These are phyloP conservation scores for Agrotis puta DNA, from an alignment of 2,888 invertebrate species.

Conservation along the genomic window DNA sequence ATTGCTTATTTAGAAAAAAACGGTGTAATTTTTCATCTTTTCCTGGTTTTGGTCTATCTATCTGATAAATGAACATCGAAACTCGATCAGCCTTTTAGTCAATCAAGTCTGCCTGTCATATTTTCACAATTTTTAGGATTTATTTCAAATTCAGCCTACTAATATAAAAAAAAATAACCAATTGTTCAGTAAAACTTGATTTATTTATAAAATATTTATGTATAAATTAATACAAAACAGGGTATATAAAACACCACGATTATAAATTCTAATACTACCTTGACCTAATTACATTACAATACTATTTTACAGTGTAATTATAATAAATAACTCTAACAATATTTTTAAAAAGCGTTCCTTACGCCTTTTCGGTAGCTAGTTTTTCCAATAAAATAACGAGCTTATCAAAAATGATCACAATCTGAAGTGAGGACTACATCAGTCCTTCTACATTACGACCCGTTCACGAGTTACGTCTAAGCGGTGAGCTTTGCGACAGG, in stretches of 20 bases:
- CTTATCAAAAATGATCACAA: no score
- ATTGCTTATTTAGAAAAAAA: conserved; percentile 54
- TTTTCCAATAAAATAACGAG: no score
- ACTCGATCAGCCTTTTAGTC: no score
- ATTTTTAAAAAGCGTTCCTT: no score
- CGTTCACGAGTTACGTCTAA: no score
- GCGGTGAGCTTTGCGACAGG: no score
- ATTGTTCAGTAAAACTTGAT: conserved; percentile 65
- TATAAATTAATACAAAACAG: conserved; percentile 65
- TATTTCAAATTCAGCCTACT: no score
- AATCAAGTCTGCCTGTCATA: no score
- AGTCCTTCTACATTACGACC: no score
- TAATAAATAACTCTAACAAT: conserved; percentile 31
- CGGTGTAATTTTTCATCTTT: not conserved
- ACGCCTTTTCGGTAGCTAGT: no score
- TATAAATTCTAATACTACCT: conserved; percentile 50
- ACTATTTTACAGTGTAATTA: conserved; percentile 42
- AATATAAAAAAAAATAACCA: not conserved
- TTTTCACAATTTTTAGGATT: no score
- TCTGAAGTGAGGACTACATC: no score
- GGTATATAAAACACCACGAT: conserved; percentile 58
- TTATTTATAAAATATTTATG: conserved; percentile 75
- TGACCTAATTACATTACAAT: conserved; percentile 69
- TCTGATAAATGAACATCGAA: not conserved
- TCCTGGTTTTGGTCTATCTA: not conserved